Evolutionary conservation across 2,888 invertebrate genomes (phyloP), one percentile per base, ranked within the genome.

Genomic region (Leptinotarsa peninsularis): DNA sequence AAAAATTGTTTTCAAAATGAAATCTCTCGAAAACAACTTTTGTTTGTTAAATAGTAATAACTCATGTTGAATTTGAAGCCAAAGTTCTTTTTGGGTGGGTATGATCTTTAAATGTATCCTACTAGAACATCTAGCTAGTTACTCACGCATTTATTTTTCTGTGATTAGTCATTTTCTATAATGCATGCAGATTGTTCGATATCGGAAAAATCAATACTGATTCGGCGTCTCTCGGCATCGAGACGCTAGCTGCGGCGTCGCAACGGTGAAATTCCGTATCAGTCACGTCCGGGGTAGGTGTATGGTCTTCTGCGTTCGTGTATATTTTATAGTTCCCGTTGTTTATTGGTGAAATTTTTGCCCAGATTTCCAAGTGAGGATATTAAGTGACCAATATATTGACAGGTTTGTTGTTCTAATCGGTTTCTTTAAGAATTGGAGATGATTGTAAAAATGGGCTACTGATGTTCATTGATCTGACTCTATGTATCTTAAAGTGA

Each of bases 131-230:
- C 43, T 43, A 43, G 13, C 3, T 43, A 43, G 10, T 43, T 43
- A 43, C 43, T 13, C 43, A 43, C 43, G 10, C 10, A 43, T 43
- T 43, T 13, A 43, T 43, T 43, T 43, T 43, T 43, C 43, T 52
- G n/a, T 52, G 52, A n/a, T 43, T n/a, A 54, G 18, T 66, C 7
- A 66, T 43, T 66, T 43, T 58, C 14, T 54, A 17, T 3, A n/a
- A 23, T 23, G 18, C 13, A 60, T 21, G 49, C 21, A 50, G 58
- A 58, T 49, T 52, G 54, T 52, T n/a, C 67, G 70, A 52, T 72
- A 67, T 56, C 66, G 68, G 21, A 50, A 73, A 84, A 85, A 86
- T 86, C 86, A 86, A 86, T 86, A 86, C 79, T 78, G 80, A 78
- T 79, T 83, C 85, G 85, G 83, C 81, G 73, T 71, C 63, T 68